Evolutionary conservation across 2,113 vertebrate genomes (phyloP).

Genomic region (Anhinga rufa): DNA sequence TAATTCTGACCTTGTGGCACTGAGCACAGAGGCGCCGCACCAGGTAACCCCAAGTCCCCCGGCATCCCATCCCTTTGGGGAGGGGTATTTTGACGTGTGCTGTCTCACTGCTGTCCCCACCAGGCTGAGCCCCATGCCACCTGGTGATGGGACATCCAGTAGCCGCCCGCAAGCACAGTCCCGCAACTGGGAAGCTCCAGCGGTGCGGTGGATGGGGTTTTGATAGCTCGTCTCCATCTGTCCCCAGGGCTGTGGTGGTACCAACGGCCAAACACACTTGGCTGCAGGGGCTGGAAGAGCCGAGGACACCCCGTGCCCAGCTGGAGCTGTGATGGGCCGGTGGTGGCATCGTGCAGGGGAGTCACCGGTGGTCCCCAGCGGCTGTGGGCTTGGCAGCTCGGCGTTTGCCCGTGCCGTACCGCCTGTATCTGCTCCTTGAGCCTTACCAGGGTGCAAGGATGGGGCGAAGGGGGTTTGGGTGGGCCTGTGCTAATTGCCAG

Average conservation of each 20-base stretch:
- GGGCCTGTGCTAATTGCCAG: not conserved
- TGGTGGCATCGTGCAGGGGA: fast-evolving
- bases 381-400: not conserved
- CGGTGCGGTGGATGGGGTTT: not conserved
- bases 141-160: not conserved
- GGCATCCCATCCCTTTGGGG: fast-evolving
- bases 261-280: not conserved
- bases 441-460: not conserved
- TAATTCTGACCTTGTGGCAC: not conserved
- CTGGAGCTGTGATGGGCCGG: not conserved
- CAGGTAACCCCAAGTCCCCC: not conserved
- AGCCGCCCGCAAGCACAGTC: fast-evolving
- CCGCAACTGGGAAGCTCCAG: not conserved
- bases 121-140: not conserved
- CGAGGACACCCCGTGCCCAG: fast-evolving
- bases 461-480: not conserved
- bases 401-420: fast-evolving
- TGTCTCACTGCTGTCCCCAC: not conserved
- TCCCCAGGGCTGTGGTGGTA: not conserved
- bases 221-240: not conserved
- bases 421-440: not conserved
- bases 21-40: not conserved
- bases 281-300: not conserved
- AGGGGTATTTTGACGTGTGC: fast-evolving
- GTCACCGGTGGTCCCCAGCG: not conserved